Evolutionary conservation across 1,140 invertebrate species (phyloP).

Genomic region (Lepidurus apus): DNA sequence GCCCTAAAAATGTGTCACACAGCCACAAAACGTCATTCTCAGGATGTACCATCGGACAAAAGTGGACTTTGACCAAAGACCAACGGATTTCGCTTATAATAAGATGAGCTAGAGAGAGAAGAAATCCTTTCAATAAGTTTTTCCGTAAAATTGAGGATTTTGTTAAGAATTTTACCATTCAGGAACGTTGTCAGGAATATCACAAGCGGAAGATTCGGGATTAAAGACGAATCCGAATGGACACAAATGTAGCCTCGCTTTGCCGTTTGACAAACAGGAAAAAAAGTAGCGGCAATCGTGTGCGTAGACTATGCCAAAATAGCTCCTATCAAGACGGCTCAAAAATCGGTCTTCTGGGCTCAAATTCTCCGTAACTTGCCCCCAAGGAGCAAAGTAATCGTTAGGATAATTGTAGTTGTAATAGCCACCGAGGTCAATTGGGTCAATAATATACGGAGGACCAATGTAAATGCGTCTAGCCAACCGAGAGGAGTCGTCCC

Average conservation of each 20-base stretch:
- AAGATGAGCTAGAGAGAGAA: not conserved
- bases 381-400: not conserved
- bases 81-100: not conserved
- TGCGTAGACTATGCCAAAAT: not conserved
- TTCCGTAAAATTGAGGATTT: not conserved
- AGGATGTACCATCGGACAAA: not conserved
- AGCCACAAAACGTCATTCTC: not conserved
- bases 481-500: not conserved
- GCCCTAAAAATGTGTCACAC: not conserved
- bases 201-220: not conserved
- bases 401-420: not conserved
- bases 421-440: not conserved
- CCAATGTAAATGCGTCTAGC: not conserved
- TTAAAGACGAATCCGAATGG: slow-evolving; percentile 1
- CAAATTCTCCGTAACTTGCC: not conserved
- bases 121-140: not conserved
- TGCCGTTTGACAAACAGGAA: not conserved
- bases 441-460: not conserved
- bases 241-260: not conserved
- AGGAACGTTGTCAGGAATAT: not conserved
- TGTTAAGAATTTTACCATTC: not conserved
- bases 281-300: not conserved
- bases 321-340: not conserved
- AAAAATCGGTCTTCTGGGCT: not conserved
- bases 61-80: not conserved